Percentiles rank a stretch among this genome's conserved stretches.
phyloP scores from a whole-genome alignment of 1,140 invertebrate genomes.

The Lucilia cuprina region DNA sequence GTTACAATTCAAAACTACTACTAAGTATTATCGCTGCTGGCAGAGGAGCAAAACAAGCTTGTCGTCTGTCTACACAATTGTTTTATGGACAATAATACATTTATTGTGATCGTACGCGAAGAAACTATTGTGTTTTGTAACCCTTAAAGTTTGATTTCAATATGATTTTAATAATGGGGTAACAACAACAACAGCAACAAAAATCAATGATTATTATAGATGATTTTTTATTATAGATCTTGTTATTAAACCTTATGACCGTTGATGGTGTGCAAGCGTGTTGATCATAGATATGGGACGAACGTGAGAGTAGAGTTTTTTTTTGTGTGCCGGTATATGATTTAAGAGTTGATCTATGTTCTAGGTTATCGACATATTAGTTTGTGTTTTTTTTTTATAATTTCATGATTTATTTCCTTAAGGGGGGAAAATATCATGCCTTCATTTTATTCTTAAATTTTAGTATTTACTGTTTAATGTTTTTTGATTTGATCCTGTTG shows the following conservation, averaged over 20 bases:
- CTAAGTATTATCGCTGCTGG: too few relatives aligned
- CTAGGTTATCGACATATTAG: not conserved
- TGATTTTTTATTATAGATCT: not conserved
- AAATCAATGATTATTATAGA: not conserved
- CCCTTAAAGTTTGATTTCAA: not conserved
- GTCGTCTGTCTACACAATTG: not conserved
- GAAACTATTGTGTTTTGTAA: not conserved
- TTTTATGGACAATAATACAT: not conserved
- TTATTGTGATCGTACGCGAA: not conserved
- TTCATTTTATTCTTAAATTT: not conserved
- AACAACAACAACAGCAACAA: not conserved
- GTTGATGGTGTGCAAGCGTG: too few relatives aligned
- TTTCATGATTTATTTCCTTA: not conserved
- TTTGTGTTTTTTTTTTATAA: not conserved
- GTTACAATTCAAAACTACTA: not conserved
- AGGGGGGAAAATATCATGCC: not conserved
- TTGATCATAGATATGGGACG: too few relatives aligned
- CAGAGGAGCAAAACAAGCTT: not conserved
- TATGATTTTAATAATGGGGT: slow-evolving; percentile 13
- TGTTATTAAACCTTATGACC: not conserved
- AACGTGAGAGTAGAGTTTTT: too few relatives aligned
- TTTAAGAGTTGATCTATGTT: not conserved
- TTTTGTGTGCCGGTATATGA: too few relatives aligned
- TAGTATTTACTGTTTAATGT: not conserved
- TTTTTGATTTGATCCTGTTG: not conserved